Evolutionary conservation across 1,140 invertebrate genomes (phyloP), one percentile per base, ranked within the genome.

Genomic region (Asbolus verrucosus): DNA sequence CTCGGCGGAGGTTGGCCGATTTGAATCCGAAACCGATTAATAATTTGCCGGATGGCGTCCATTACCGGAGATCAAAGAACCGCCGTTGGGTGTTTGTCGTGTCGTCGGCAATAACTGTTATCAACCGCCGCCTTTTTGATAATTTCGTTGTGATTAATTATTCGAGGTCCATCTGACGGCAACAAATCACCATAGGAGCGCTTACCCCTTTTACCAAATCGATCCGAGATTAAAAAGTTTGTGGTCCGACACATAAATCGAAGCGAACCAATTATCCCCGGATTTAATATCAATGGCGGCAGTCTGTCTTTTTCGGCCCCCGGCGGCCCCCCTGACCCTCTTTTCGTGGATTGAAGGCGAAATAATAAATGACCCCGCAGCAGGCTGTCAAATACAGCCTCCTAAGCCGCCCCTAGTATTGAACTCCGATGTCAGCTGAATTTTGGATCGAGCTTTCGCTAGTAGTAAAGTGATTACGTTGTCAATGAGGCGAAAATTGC

Each of bases 401-500:
- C 41, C 41, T 46, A 46, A 50, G 16, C 43, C 43, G 18, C 18
- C 43, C 43, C 33, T 11, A n/a, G 33, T 11, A 36, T 11, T 36
- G 43, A 46, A 46, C 41, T 46, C 5, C 19, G 46, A 54, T 54
- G 46, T 54, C 46, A 27, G 46, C 46, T 30, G 21, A 54, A 54
- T 54, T 54, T 54, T 21, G 19, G 46, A 24, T 36, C 33, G 33
- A 11, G 33, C 5, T 36, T 36, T 36, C 33, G 6, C 6, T 36
- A 54, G 16, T 50, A 50, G 43, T 50, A 50, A 50, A 50, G 43
- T 50, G 43, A 50, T 50, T 50, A 50, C 46, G 46, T 54, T 54
- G 46, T 54, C 46, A 54, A 54, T 54, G 46, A 54, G 46, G 46
- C 46, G 46, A 54, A 27, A 54, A 50, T 50, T 50, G 43, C 43